Evolutionary conservation across 2,888 invertebrate genomes (phyloP), one percentile per base, ranked within the genome.

Genomic region (Cylloceria caligata): DNA sequence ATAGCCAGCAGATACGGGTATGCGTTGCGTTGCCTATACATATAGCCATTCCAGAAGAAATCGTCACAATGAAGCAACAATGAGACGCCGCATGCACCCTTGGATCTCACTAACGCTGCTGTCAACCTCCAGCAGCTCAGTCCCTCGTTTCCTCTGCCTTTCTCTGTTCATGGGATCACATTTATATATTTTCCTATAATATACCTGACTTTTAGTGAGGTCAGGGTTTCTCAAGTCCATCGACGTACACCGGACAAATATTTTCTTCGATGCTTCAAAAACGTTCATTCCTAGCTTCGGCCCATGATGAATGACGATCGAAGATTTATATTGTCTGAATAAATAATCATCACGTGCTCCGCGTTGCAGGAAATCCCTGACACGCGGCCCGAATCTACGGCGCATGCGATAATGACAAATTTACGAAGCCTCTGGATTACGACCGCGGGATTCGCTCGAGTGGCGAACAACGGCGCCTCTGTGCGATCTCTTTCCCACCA

Each of bases 51-150:
- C 65, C 45, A 85, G 86, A 87, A 88, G 89, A 85, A 91, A 90
- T 90, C 90, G 85, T 86, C 89, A 91, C 91, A 92, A 91, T 91
- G 90, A 90, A 87, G 83, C 86, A 88, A 91, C 90, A 89, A 91
- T 90, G 87, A 82, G 74, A 62, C 79, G 67, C 86, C 60, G 74
- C 67, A 83, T 85, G 85, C 89, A 86, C 89, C 39, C 55, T 52
- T 49, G 64, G 30, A 69, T 36, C 71, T 60, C 30, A 19, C 34
- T 34, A 42, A 45, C 68, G 42, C 19, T 49, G 36, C 42, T 57
- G 49, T 55, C 67, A 27, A 60, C 62, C 62, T 65, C 65, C 57
- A 9, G 73, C 39, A 39, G 75, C 74, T 69, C 60, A 83, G 81
- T 85, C 86, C 80, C 67, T 75, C 83, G 84, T 86, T 84, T 87